Evolutionary conservation across 2,113 vertebrate species (phyloP), one percentile per base, ranked within the genome.

Genomic region (Chaetops frenatus): DNA sequence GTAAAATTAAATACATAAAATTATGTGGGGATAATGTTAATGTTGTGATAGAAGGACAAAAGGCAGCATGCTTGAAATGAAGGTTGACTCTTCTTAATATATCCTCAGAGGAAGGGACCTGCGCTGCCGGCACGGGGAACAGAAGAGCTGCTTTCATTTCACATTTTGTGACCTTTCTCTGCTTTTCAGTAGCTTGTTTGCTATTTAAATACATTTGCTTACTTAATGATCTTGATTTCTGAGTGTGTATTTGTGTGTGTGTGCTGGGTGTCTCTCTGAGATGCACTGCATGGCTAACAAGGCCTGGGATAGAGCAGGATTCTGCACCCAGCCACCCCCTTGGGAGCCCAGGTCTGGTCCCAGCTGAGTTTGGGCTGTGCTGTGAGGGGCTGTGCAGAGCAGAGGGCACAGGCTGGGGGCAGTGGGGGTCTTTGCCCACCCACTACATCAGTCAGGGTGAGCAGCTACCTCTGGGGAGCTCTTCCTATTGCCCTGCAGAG

Each of bases 1-100:
- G 96, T 93, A 91, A 96, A 97, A 95, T 96, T 95, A 97, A 96
- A 97, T 94, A 86, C 42, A 73, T 85, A 94, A 93, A 95, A 95
- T 94, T 93, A 81, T 70, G 89, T 84, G 69, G 93, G 87, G 92
- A 87, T 95, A 81, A 95, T 74, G 58, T 47, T 86, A 70, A 92
- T 90, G 62, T 86, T 91, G 91, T 80, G 70, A 89, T 72, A 67
- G 33, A 86, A 96, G 81, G 47, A 86, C 86, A 95, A 91, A 74
- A 80, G 53, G 72, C 50, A 84, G 71, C 0, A 0, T 4, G 31
- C 61, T 84, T 69, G 35, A 95, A 96, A 90, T 91, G 84, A 91
- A 95, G 91, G 92, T 80, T 95, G 91, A 60, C 69, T 90, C 71
- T 81, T 79, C 40, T 73, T 91, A 92, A 95, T 92, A 45, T 40